Conservation (phyloP, 2,113 vertebrate species). For the Cavia porcellus region DNA sequence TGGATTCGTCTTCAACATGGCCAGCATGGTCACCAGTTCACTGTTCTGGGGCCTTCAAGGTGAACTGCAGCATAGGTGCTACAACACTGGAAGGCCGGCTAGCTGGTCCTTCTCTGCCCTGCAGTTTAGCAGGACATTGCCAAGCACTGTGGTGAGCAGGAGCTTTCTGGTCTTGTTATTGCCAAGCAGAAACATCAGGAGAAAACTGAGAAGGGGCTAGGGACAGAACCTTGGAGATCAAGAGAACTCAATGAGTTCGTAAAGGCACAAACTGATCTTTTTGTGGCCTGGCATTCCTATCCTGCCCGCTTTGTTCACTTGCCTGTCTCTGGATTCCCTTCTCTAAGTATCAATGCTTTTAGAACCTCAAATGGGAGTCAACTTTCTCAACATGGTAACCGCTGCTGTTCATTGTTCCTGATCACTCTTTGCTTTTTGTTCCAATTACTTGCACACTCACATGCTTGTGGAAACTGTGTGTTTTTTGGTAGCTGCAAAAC, state of each 20-base stretch:
- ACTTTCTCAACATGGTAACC: neutral
- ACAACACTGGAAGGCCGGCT: neutral
- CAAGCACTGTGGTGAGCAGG: neutral
- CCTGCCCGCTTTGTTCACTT: neutral
- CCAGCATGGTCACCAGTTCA: neutral
- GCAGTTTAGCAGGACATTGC: neutral
- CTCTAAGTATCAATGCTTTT: neutral
- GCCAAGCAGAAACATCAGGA: neutral
- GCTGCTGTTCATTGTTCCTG: neutral
- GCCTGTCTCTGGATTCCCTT: neutral
- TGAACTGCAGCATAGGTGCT: neutral
- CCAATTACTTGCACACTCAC: neutral
- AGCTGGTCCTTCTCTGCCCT: neutral
- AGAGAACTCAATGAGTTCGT: neutral
- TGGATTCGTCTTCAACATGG: neutral
- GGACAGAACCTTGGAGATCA: neutral
- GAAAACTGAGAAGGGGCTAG: conserved; percentile 22
- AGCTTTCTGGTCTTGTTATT: conserved; percentile 3
- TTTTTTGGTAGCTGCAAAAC: neutral
- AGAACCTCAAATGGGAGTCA: neutral
- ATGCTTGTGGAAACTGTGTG: neutral
- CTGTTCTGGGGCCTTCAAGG: neutral
- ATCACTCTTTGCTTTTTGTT: neutral
- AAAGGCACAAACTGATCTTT: neutral
- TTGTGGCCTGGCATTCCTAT: neutral